These are phyloP conservation scores for Catharus minimus DNA, from an alignment of 2,113 vertebrate species.

Conservation along the genomic window DNA sequence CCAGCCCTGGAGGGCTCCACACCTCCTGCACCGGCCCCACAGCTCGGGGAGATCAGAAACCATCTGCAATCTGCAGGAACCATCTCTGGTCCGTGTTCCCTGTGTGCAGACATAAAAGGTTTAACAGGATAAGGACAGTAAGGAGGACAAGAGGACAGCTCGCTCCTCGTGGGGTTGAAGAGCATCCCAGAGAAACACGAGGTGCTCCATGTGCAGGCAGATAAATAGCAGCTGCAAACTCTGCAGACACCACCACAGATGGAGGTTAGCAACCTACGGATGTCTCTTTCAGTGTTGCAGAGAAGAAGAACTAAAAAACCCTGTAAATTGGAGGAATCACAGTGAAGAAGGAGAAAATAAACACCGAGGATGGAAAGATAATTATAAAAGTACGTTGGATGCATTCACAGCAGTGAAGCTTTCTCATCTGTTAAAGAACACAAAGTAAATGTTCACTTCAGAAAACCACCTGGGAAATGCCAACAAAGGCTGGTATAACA, in stretches of 20 bases:
- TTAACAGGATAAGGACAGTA: neutral
- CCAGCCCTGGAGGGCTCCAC: neutral
- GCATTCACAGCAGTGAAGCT: neutral
- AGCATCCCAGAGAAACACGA: accelerated
- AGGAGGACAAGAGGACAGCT: neutral
- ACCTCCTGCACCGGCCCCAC: neutral
- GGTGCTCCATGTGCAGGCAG: neutral
- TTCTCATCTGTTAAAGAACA: constrained; percentile 11
- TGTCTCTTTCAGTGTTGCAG: neutral
- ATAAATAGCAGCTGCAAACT: neutral
- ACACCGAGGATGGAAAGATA: neutral
- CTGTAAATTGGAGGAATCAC: neutral
- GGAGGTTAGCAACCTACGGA: neutral
- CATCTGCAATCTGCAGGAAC: neutral
- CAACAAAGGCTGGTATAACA: constrained; percentile 32
- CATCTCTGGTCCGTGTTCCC: neutral
- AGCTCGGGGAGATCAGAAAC: neutral
- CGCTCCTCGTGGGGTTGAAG: neutral
- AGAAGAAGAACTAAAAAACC: accelerated
- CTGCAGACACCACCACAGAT: neutral
- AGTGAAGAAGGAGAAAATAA: neutral
- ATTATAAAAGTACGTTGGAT: neutral
- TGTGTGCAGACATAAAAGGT: accelerated
- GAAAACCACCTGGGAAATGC: constrained; percentile 46
- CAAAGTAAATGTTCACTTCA: constrained; percentile 29